phyloP scores from a whole-genome alignment of 2,888 invertebrate genomes.

The Drosophila diplacantha region DNA sequence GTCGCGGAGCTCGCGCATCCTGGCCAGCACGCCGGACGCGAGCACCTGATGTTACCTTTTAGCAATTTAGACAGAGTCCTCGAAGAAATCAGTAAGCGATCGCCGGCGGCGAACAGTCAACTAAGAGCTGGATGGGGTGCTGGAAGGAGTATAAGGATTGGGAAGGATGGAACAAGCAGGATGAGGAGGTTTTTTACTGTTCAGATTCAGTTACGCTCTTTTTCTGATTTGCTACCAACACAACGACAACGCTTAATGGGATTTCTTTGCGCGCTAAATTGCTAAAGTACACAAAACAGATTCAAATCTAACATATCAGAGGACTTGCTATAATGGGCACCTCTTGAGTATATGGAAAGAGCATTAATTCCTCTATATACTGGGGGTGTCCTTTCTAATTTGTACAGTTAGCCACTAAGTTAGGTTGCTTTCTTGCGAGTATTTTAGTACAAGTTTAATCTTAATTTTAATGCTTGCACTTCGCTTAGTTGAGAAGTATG shows the following conservation, averaged over 20 bases:
- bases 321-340: constrained; percentile 45
- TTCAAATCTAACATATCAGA: constrained; percentile 58
- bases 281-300: constrained; percentile 62
- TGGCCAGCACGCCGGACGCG: constrained; percentile 67
- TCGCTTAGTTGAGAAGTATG: constrained; percentile 16
- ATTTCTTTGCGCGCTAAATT: constrained; percentile 76
- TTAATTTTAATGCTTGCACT: constrained; percentile 24
- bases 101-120: constrained; percentile 27
- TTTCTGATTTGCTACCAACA: constrained; percentile 58
- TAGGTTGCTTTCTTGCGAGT: constrained; percentile 26
- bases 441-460: constrained; percentile 1
- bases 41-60: constrained; percentile 78
- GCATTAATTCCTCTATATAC: neutral
- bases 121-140: constrained; percentile 17
- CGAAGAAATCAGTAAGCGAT: constrained; percentile 65
- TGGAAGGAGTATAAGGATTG: constrained; percentile 2
- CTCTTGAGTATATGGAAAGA: neutral
- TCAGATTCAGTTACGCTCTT: constrained; percentile 62
- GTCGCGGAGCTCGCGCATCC: constrained; percentile 79
- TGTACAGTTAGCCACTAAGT: constrained; percentile 57
- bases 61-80: constrained; percentile 77
- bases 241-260: constrained; percentile 57
- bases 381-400: constrained; percentile 42
- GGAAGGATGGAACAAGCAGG: constrained; percentile 6
- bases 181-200: constrained; percentile 23